Conservation (phyloP, 2,888 invertebrate genomes). For the Saturnia pavonia region DNA sequence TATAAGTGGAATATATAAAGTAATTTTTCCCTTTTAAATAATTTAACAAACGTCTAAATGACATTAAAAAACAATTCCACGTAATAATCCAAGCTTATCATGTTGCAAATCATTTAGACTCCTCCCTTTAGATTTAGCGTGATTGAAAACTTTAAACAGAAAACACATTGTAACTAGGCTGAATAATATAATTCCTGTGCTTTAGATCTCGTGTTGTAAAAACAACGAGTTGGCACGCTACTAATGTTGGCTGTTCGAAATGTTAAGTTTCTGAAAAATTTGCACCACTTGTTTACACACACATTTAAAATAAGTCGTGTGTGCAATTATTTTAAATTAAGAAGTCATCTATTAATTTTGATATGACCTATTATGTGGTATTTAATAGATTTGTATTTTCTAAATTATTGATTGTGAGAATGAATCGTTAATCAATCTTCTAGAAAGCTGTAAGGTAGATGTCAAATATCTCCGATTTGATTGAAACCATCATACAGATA, state of each 20-base stretch:
- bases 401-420: too few relatives aligned
- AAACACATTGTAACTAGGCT: slow-evolving; percentile 46
- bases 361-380: neutral
- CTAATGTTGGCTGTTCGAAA: slow-evolving; percentile 46
- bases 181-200: slow-evolving; percentile 45
- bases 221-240: slow-evolving; percentile 43
- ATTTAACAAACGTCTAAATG: slow-evolving; percentile 21
- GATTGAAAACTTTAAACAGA: slow-evolving; percentile 50
- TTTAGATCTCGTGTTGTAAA: slow-evolving; percentile 46
- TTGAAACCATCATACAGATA: too few relatives aligned
- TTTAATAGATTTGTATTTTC: neutral
- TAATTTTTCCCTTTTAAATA: neutral
- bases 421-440: too few relatives aligned
- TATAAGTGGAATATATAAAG: too few relatives aligned
- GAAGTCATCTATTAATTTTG: neutral
- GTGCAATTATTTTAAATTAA: slow-evolving; percentile 1
- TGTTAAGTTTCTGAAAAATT: slow-evolving; percentile 37
- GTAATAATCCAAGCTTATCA: slow-evolving; percentile 32
- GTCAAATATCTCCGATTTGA: too few relatives aligned
- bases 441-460: too few relatives aligned
- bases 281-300: slow-evolving; percentile 18
- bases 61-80: slow-evolving; percentile 33
- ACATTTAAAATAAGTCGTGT: neutral
- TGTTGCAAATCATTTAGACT: slow-evolving; percentile 52
- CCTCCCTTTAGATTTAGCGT: slow-evolving; percentile 57